phyloP scores from a whole-genome alignment of 2,797 vertebrate species.

The Ctenochaetus hawaiiensis region DNA sequence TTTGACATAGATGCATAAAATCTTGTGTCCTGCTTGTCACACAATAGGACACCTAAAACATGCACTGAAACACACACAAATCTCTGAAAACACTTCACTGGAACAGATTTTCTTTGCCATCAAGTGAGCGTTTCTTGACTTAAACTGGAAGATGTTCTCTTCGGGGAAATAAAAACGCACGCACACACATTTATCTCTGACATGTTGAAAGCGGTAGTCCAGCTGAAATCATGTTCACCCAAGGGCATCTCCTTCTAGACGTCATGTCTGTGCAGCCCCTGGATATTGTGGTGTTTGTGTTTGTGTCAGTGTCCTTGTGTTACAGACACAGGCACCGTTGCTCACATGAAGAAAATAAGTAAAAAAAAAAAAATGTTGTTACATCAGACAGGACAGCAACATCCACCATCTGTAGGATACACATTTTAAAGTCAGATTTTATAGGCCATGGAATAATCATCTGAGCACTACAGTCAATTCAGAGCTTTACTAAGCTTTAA shows the following conservation, averaged over 20 bases:
- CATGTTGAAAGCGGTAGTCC: slow-evolving; percentile 55
- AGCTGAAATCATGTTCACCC: slow-evolving; percentile 64
- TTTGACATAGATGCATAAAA: slow-evolving; percentile 12
- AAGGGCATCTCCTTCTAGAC: slow-evolving; percentile 70
- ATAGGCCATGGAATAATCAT: background rate
- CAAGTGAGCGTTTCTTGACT: slow-evolving; percentile 55
- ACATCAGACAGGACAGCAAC: background rate
- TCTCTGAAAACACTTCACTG: slow-evolving; percentile 34
- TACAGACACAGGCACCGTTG: background rate
- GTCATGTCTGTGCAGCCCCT: slow-evolving; percentile 51
- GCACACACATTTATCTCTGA: slow-evolving; percentile 64
- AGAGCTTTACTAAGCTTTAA: slow-evolving; percentile 2
- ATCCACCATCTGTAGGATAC: background rate
- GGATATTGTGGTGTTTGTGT: slow-evolving; percentile 26
- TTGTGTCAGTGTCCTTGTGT: background rate
- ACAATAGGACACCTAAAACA: background rate
- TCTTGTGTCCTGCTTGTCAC: background rate
- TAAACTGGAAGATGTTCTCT: slow-evolving; percentile 63
- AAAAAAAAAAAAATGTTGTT: background rate
- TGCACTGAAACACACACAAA: slow-evolving; percentile 10
- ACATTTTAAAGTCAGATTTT: slow-evolving; percentile 28
- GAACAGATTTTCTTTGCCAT: slow-evolving; percentile 59
- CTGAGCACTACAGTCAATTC: slow-evolving; percentile 15
- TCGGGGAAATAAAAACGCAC: slow-evolving; percentile 46
- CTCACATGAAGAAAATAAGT: background rate